Percentiles rank a stretch among this genome's conserved stretches.
phyloP scores from a whole-genome alignment of 2,797 vertebrate genomes.

The Microcaecilia unicolor region DNA sequence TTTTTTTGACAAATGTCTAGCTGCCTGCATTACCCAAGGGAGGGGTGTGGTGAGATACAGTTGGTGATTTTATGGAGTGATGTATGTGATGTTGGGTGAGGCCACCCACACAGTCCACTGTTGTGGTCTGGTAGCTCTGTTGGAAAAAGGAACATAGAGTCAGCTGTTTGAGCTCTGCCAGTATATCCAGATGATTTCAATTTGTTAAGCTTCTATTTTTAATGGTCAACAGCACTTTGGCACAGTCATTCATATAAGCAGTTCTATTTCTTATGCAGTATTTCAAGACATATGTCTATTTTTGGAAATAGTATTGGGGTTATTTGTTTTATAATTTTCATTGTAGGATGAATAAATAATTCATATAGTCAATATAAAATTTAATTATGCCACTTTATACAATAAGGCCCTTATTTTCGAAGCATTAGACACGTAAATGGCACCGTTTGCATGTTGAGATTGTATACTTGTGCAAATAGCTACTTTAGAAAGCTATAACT shows the following conservation, averaged over 20 bases:
- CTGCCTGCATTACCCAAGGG: slow-evolving; percentile 10
- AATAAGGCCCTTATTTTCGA: no score
- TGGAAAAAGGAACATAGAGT: slow-evolving; percentile 38
- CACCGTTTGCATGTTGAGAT: no score
- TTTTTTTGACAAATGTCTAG: slow-evolving; percentile 17
- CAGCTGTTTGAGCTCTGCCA: slow-evolving; percentile 33
- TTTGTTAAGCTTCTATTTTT: slow-evolving; percentile 42
- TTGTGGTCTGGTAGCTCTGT: slow-evolving; percentile 39
- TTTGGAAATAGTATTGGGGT: neutral
- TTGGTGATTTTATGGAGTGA: slow-evolving; percentile 22
- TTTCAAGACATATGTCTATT: slow-evolving; percentile 16
- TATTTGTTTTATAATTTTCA: slow-evolving; percentile 18
- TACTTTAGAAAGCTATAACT: no score
- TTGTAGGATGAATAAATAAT: no score
- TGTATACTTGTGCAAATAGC: no score
- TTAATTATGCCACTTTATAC: slow-evolving; percentile 21
- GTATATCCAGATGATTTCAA: slow-evolving; percentile 49
- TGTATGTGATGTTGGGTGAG: slow-evolving; percentile 14
- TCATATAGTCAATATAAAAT: no score
- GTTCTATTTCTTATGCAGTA: slow-evolving; percentile 16
- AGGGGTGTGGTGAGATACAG: no score
- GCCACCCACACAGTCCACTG: slow-evolving; percentile 47
- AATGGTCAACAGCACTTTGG: slow-evolving; percentile 41
- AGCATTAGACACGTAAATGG: no score
- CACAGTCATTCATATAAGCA: slow-evolving; percentile 33